phyloP scores from a whole-genome alignment of 2,888 invertebrate genomes.

The Drosophila antonietae region DNA sequence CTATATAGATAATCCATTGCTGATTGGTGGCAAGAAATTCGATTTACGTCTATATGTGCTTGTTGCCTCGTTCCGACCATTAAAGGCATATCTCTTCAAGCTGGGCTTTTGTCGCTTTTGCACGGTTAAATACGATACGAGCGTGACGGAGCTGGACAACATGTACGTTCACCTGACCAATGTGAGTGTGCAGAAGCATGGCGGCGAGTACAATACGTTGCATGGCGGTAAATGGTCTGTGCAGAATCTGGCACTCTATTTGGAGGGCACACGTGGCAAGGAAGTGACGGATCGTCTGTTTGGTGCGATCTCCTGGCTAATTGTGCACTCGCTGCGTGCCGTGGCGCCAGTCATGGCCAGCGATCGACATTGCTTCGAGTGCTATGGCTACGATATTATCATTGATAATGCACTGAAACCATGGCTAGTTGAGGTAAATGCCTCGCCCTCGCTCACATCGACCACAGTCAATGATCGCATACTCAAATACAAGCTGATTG shows the following conservation, averaged over 20 bases:
- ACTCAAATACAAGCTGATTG: slow-evolving; percentile 96
- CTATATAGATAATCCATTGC: slow-evolving; percentile 97
- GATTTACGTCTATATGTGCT: slow-evolving; percentile 95
- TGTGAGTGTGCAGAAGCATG: slow-evolving; percentile 98
- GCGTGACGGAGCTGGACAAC: slow-evolving; percentile 93
- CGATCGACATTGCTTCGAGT: slow-evolving; percentile 90
- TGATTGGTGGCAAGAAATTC: slow-evolving; percentile 98
- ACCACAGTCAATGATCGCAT: slow-evolving; percentile 97
- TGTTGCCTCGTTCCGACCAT: slow-evolving; percentile 95
- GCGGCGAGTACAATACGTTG: slow-evolving; percentile 96
- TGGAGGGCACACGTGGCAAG: slow-evolving; percentile 95
- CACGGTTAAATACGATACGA: slow-evolving; percentile 96
- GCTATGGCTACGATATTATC: slow-evolving; percentile 97
- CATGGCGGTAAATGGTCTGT: slow-evolving; percentile 98
- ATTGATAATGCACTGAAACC: slow-evolving; percentile 97
- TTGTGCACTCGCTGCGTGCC: slow-evolving; percentile 96
- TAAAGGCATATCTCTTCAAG: slow-evolving; percentile 96
- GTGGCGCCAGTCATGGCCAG: slow-evolving; percentile 96
- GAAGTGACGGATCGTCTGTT: slow-evolving; percentile 95
- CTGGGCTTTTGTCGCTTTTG: slow-evolving; percentile 98
- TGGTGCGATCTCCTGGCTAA: slow-evolving; percentile 95
- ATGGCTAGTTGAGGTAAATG: slow-evolving; percentile 96
- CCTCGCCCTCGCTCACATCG: slow-evolving; percentile 96
- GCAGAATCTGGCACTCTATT: slow-evolving; percentile 93
- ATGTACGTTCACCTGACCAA: slow-evolving; percentile 98